Evolutionary conservation across 2,797 vertebrate species (phyloP), one percentile per base, ranked within the genome.

Genomic region (Mycteria americana): DNA sequence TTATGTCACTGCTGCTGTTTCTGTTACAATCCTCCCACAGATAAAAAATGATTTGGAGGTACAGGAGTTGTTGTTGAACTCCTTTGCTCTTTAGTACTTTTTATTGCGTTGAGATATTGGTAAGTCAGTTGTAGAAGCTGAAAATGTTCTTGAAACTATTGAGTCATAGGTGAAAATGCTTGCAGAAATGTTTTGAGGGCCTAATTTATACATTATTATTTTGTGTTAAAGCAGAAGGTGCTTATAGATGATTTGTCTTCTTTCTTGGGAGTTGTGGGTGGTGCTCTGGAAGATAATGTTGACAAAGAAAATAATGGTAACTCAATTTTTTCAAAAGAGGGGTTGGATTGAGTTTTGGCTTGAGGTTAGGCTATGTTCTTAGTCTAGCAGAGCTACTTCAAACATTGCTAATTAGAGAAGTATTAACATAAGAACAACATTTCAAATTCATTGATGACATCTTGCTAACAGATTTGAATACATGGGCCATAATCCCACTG

Each of bases 381-480:
- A 82, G 83, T 97, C 95, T 96, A 95, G 84, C 57, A 89, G 84
- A 95, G 96, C 92, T 95, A 90, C 92, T 95, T 95, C 92, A 97
- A 95, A 97, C 93, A 97, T 95, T 56, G 77, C 74, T 96, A 96
- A 95, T 97, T 97, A 96, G 85, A 89, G 87, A 88, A 95, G 82
- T 50, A 96, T 95, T 95, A 96, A 80, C 94, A 88, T 93, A 95
- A 96, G 93, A 97, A 94, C 85, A 92, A 92, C 87, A 88, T 85
- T 95, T 96, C 87, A 93, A 88, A 91, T 91, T 91, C 89, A 96
- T 95, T 95, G 84, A 96, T 94, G 94, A 96, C 96, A 96, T 93
- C 93, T 95, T 97, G 95, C 92, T 95, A 92, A 95, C 94, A 97
- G 94, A 95, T 96, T 96, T 93, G 84, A 76, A 93, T 88, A 85